Percentiles rank a stretch among this genome's conserved stretches.
phyloP scores from a whole-genome alignment of 2,113 vertebrate species.

The Carettochelys insculpta region DNA sequence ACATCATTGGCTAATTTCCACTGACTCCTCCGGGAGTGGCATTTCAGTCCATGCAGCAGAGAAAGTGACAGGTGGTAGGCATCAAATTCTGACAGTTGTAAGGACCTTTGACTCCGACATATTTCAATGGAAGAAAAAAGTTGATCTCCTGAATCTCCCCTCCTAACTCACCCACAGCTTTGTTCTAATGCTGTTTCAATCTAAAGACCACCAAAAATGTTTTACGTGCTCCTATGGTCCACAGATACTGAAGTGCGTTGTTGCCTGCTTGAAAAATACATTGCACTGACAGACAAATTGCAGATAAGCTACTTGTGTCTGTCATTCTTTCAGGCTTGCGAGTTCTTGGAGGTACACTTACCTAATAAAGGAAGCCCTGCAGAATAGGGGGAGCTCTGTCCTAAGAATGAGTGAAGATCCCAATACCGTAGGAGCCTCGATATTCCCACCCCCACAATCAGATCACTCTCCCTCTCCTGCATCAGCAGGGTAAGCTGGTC shows the following conservation, averaged over 20 bases:
- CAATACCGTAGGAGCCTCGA: background rate
- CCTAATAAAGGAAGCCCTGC: background rate
- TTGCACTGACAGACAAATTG: background rate
- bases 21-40: background rate
- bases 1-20: background rate
- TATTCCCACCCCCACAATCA: background rate
- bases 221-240: background rate
- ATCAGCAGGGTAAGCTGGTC: background rate
- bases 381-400: background rate
- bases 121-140: background rate
- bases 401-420: background rate
- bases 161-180: background rate
- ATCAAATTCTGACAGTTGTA: background rate
- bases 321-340: background rate
- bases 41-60: background rate
- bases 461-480: background rate
- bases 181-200: background rate
- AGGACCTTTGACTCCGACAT: background rate
- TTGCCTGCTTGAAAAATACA: background rate
- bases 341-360: background rate
- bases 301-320: background rate
- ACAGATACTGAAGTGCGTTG: background rate
- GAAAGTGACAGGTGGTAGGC: background rate
- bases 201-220: background rate
- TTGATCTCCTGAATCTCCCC: background rate